Evolutionary conservation across 2,888 invertebrate genomes (phyloP).

Genomic region (Celastrina argiolus): DNA sequence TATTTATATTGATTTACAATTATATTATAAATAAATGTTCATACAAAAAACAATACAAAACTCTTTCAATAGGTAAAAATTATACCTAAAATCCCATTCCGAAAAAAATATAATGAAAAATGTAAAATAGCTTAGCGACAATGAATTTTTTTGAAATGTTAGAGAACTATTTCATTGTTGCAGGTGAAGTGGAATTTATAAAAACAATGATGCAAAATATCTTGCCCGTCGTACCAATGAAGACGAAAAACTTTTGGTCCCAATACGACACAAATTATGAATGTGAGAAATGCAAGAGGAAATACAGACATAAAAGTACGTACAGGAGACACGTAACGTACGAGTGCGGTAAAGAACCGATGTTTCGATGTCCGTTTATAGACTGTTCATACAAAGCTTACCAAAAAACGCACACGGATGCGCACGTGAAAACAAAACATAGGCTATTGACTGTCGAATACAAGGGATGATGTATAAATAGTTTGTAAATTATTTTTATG

Average conservation of each 20-base stretch:
- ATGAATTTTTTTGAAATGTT: conserved; percentile 25
- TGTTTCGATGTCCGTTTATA: conserved; percentile 70
- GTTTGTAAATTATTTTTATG: conserved; percentile 44
- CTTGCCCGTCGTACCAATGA: conserved; percentile 69
- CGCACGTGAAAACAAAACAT: conserved; percentile 73
- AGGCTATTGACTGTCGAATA: conserved; percentile 79
- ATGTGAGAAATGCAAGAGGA: conserved; percentile 83
- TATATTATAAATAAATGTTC: conserved; percentile 75
- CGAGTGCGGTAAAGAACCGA: conserved; percentile 81
- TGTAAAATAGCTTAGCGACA: conserved; percentile 19
- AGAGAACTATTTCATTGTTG: conserved; percentile 56
- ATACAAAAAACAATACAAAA: conserved; percentile 52
- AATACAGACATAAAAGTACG: conserved; percentile 85
- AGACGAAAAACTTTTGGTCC: conserved; percentile 73
- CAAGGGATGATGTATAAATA: conserved; percentile 49
- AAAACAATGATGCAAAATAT: conserved; percentile 72
- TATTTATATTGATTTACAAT: conserved; percentile 60
- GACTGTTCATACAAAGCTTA: conserved; percentile 73
- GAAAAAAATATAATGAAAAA: background rate
- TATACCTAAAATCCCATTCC: background rate
- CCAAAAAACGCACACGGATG: conserved; percentile 73
- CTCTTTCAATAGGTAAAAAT: conserved; percentile 37
- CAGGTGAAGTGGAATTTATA: conserved; percentile 75
- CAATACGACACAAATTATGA: conserved; percentile 69
- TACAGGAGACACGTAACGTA: conserved; percentile 83